phyloP scores from a whole-genome alignment of 2,888 invertebrate species.

The Cinara cedri region DNA sequence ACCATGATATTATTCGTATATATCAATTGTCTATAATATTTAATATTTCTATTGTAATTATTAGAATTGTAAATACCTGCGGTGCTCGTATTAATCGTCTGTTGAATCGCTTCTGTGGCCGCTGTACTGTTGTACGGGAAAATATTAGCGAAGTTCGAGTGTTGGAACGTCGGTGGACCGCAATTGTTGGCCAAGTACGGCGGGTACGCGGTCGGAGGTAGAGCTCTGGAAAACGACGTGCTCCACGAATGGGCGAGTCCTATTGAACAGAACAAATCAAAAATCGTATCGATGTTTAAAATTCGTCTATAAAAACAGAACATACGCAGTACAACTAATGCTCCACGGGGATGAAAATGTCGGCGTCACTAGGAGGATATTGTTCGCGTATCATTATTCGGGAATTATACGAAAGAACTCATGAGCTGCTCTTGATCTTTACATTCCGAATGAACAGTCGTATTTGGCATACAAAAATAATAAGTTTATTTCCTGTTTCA shows the following conservation, averaged over 20 bases:
- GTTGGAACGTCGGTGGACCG: constrained; percentile 58
- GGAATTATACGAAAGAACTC: too few species aligned
- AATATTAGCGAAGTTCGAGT: constrained; percentile 59
- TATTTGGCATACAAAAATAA: too few species aligned
- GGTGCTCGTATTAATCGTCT: constrained; percentile 43
- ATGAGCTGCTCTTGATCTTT: too few species aligned
- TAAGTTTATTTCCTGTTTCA: too few species aligned
- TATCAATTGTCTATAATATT: background rate
- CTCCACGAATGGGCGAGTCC: constrained; percentile 58
- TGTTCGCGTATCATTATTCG: too few species aligned
- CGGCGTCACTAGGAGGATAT: too few species aligned
- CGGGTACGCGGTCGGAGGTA: constrained; percentile 58
- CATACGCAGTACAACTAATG: too few species aligned
- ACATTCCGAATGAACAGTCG: too few species aligned
- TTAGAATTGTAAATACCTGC: constrained; percentile 16
- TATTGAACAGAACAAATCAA: background rate
- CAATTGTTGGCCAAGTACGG: constrained; percentile 59
- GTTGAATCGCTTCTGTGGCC: constrained; percentile 23
- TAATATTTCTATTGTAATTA: too few species aligned
- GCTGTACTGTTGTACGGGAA: constrained; percentile 56
- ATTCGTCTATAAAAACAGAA: too few species aligned
- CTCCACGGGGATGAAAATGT: too few species aligned
- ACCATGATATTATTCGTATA: background rate
- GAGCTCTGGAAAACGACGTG: constrained; percentile 58
- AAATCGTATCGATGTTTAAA: background rate